phyloP scores from a whole-genome alignment of 2,113 vertebrate genomes.

The Furnarius figulus region DNA sequence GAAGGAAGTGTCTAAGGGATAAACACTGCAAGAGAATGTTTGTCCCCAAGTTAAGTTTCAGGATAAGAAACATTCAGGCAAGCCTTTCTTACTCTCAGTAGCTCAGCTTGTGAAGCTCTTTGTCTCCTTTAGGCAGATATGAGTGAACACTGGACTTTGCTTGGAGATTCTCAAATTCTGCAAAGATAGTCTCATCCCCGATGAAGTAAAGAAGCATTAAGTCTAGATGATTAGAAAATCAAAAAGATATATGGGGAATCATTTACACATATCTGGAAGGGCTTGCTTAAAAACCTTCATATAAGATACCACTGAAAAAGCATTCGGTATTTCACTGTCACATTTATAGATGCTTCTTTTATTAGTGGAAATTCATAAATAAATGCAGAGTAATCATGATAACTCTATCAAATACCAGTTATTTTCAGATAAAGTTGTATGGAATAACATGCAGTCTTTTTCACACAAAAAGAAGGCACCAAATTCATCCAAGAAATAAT shows the following conservation, averaged over 20 bases:
- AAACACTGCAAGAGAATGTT: background rate
- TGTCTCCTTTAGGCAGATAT: background rate
- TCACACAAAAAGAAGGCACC: background rate
- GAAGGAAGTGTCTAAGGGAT: background rate
- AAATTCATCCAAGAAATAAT: background rate
- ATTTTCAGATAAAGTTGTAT: background rate
- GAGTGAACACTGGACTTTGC: background rate
- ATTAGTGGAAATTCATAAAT: background rate
- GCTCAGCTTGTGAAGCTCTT: background rate
- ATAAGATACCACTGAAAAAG: background rate
- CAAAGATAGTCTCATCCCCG: background rate
- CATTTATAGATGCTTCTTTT: background rate
- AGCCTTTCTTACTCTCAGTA: background rate
- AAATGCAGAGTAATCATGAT: background rate
- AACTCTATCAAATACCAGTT: background rate
- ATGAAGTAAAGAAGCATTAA: background rate
- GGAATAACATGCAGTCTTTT: background rate
- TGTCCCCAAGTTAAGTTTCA: background rate
- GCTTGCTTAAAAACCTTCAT: background rate
- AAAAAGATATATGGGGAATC: background rate
- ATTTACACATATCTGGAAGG: background rate
- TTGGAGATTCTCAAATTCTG: background rate
- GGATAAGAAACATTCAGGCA: background rate
- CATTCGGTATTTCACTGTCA: background rate
- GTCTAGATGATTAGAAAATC: background rate